Conservation (phyloP, 1,140 invertebrate genomes). For the Aphidius ervi region DNA sequence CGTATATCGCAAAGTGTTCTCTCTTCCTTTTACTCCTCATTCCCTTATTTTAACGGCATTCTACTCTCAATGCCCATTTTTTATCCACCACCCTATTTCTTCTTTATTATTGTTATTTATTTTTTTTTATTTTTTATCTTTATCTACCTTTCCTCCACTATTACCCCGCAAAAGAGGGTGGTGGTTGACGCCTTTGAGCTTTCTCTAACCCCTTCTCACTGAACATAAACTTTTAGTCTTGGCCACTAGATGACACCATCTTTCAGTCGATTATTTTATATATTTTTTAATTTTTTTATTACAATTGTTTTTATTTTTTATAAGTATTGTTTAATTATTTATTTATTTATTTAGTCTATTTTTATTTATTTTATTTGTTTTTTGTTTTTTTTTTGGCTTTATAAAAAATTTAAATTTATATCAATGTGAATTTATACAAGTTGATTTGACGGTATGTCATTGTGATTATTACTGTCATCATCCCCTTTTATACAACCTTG, state of each 20-base stretch:
- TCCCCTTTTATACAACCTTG: not conserved
- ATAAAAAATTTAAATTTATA: not conserved
- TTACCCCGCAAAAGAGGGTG: not conserved
- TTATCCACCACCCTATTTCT: conserved; percentile 25
- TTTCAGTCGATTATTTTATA: conserved; percentile 23
- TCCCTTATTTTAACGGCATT: too few species aligned
- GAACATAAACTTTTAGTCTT: conserved; percentile 19
- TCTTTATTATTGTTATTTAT: conserved; percentile 12
- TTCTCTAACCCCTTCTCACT: conserved; percentile 20
- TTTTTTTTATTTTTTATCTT: not conserved
- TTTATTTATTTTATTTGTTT: not conserved
- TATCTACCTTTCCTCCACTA: not conserved
- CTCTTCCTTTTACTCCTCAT: conserved; percentile 12
- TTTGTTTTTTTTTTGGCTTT: not conserved
- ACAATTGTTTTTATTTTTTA: too few species aligned
- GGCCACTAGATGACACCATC: conserved; percentile 43
- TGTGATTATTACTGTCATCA: too few species aligned
- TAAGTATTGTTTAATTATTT: not conserved
- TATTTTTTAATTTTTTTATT: conserved; percentile 1
- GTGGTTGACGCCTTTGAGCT: conserved; percentile 25
- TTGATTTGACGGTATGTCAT: too few species aligned
- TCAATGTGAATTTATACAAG: too few species aligned
- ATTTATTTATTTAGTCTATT: not conserved
- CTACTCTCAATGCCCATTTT: conserved; percentile 20
- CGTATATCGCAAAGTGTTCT: conserved; percentile 50